A percentile compares a stretch with the other conserved stretches of the same genome.
These are phyloP conservation scores for Leptinotarsa defecta DNA, from an alignment of 1,140 invertebrate species.

Conservation along the genomic window DNA sequence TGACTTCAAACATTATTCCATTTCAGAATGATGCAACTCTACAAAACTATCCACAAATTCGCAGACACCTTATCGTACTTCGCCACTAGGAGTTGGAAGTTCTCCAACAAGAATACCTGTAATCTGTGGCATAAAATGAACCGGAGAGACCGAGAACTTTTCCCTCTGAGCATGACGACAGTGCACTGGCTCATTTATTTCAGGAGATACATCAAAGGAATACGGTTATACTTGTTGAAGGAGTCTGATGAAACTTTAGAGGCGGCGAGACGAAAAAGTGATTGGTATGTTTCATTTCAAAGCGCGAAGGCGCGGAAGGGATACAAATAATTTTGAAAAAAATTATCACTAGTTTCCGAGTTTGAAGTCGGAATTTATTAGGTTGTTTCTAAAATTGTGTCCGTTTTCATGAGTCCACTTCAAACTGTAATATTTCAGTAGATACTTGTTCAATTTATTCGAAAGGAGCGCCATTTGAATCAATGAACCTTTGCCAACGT, in stretches of 20 bases:
- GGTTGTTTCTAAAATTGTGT: no score
- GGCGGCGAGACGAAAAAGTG: constrained; percentile 48
- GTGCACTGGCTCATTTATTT: constrained; percentile 66
- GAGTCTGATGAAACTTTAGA: constrained; percentile 64
- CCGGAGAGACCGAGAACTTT: constrained; percentile 64
- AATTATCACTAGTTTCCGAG: not conserved
- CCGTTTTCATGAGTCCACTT: no score
- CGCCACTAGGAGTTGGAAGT: constrained; percentile 71
- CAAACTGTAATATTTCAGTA: no score
- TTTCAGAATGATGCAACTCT: constrained; percentile 69
- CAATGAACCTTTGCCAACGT: no score
- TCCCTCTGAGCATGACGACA: constrained; percentile 70
- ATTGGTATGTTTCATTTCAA: constrained; percentile 26
- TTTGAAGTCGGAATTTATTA: not conserved
- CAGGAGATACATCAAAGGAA: constrained; percentile 63
- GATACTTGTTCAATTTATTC: no score
- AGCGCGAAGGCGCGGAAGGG: no score
- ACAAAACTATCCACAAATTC: constrained; percentile 76
- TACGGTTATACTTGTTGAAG: constrained; percentile 66
- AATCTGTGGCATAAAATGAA: constrained; percentile 63
- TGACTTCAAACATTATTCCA: not conserved
- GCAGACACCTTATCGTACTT: constrained; percentile 74
- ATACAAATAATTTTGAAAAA: no score
- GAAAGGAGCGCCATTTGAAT: no score
- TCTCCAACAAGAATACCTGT: constrained; percentile 68